A percentile compares a stretch with the other conserved stretches of the same genome.
Evolutionary conservation across 1,140 invertebrate genomes (phyloP).

Genomic region (Conus betulinus): DNA sequence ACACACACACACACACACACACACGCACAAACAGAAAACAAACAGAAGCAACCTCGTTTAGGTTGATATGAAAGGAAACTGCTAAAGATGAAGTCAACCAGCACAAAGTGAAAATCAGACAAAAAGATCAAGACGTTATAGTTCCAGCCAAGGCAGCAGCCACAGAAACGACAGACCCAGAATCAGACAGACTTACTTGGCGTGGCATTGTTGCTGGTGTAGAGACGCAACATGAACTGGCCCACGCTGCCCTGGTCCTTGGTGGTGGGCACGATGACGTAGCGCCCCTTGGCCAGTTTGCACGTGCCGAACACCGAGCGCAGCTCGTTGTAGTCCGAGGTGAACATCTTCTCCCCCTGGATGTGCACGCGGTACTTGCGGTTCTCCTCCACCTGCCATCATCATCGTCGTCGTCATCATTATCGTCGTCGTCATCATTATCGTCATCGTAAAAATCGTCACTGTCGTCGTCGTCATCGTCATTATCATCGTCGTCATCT

Average conservation of each 20-base stretch:
- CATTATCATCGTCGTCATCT: too few relatives aligned
- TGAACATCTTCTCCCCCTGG: conserved; percentile 71
- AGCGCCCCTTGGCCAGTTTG: conserved; percentile 77
- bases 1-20: background rate
- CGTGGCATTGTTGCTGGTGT: conserved; percentile 68
- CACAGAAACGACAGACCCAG: conserved; percentile 43
- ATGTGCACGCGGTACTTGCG: conserved; percentile 78
- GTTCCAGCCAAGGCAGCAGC: background rate
- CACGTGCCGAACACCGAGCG: conserved; percentile 77
- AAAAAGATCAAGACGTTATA: background rate
- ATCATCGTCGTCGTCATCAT: background rate
- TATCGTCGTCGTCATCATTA: too few relatives aligned
- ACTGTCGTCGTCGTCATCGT: too few relatives aligned
- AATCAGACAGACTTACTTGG: conserved; percentile 23
- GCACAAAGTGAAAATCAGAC: background rate
- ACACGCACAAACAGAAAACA: background rate
- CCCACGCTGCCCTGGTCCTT: conserved; percentile 78
- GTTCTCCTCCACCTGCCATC: conserved; percentile 79
- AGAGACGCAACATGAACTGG: conserved; percentile 80
- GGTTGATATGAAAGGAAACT: too few relatives aligned
- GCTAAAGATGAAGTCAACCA: background rate
- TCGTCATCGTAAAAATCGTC: too few relatives aligned
- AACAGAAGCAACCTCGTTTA: background rate
- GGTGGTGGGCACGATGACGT: conserved; percentile 81
- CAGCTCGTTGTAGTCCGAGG: conserved; percentile 77